Evolutionary conservation across 1,140 invertebrate genomes (phyloP).

Genomic region (Muscidifurax raptorellus): DNA sequence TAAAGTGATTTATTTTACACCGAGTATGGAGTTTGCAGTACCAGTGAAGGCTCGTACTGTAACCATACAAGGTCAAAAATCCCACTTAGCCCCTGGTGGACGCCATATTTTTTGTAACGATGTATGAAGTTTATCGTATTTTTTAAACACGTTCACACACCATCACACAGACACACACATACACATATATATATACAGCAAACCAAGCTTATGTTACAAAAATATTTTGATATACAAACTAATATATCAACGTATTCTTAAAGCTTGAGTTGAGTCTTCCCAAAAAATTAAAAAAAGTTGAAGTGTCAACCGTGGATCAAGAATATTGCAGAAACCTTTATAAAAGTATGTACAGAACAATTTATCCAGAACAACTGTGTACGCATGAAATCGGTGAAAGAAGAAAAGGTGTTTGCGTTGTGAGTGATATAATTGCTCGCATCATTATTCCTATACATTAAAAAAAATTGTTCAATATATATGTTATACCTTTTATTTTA

Average conservation of each 20-base stretch:
- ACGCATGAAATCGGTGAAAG: neutral
- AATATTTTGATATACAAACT: neutral
- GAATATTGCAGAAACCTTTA: neutral
- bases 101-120: too few relatives aligned
- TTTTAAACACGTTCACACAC: too few relatives aligned
- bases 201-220: too few relatives aligned
- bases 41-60: too few relatives aligned
- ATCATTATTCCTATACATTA: neutral
- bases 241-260: neutral
- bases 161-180: too few relatives aligned
- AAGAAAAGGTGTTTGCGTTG: slow-evolving; percentile 25
- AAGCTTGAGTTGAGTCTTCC: neutral
- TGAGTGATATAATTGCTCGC: neutral
- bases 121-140: too few relatives aligned
- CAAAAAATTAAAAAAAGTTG: neutral
- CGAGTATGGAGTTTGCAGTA: too few relatives aligned
- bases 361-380: slow-evolving; percentile 14
- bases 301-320: neutral
- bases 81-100: too few relatives aligned
- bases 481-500: neutral
- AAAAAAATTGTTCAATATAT: too few relatives aligned
- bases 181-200: too few relatives aligned
- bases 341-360: neutral
- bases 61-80: too few relatives aligned
- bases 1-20: too few relatives aligned